phyloP scores from a whole-genome alignment of 2,888 invertebrate species.

The Scelioninae gen. 1 region DNA sequence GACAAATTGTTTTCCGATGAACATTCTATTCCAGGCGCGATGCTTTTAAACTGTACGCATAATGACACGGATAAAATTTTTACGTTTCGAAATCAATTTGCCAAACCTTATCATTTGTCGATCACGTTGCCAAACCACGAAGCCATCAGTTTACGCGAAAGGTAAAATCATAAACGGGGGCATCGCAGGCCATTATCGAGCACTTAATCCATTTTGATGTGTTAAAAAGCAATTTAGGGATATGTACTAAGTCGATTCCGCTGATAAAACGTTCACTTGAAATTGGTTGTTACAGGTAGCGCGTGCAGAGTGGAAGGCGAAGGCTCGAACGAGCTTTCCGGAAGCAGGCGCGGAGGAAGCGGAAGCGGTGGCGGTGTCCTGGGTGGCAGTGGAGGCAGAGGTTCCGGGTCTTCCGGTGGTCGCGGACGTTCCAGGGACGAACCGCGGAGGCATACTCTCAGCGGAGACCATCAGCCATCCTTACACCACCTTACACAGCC shows the following conservation, averaged over 20 bases:
- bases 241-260: background rate
- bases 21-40: too few relatives aligned
- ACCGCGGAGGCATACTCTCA: conserved; percentile 92
- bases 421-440: conserved; percentile 87
- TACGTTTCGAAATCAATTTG: too few relatives aligned
- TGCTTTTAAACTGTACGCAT: too few relatives aligned
- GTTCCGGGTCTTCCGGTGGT: conserved; percentile 74
- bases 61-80: too few relatives aligned
- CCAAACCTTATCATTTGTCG: too few relatives aligned
- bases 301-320: conserved; percentile 82
- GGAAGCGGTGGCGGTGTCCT: conserved; percentile 74
- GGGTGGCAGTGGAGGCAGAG: conserved; percentile 75
- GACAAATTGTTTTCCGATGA: too few relatives aligned
- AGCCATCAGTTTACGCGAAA: too few relatives aligned
- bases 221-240: conserved; percentile 7
- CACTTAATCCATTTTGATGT: background rate
- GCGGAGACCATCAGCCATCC: conserved; percentile 89
- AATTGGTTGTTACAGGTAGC: conserved; percentile 77
- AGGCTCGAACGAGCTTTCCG: conserved; percentile 80
- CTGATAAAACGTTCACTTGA: conserved; percentile 11
- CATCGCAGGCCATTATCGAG: background rate
- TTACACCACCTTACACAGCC: conserved; percentile 85
- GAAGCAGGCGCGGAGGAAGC: conserved; percentile 78
- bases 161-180: too few relatives aligned
- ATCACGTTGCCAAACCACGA: too few relatives aligned